phyloP scores from a whole-genome alignment of 2,797 vertebrate genomes.

The Arrhamphus sclerolepis region DNA sequence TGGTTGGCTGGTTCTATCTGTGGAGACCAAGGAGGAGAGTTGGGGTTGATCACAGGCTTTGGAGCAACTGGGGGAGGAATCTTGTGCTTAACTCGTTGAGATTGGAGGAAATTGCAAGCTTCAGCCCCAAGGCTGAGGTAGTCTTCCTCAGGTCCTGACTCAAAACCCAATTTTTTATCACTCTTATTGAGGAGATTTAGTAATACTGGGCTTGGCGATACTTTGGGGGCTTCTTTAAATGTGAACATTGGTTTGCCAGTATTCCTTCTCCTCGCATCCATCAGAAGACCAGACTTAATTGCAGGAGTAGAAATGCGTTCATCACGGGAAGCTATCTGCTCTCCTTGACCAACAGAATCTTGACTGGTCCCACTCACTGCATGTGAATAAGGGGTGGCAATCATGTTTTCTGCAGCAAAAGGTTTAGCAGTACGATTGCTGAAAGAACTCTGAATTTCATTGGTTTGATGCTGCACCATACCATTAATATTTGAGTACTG shows the following conservation, averaged over 20 bases:
- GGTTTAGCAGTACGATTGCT: constrained; percentile 89
- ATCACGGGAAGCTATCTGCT: constrained; percentile 94
- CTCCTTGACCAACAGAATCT: constrained; percentile 82
- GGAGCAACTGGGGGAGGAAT: constrained; percentile 95
- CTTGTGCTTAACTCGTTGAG: constrained; percentile 87
- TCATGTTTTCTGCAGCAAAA: constrained; percentile 82
- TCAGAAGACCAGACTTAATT: constrained; percentile 89
- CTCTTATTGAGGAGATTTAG: constrained; percentile 89
- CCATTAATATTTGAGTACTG: constrained; percentile 86
- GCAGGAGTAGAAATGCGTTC: constrained; percentile 96
- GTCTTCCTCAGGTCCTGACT: constrained; percentile 95
- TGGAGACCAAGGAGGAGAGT: constrained; percentile 87
- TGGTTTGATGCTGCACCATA: constrained; percentile 76
- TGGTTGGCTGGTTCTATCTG: constrained; percentile 78
- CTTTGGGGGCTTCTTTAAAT: constrained; percentile 92
- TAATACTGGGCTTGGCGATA: constrained; percentile 92
- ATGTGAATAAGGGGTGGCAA: constrained; percentile 80
- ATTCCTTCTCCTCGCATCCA: constrained; percentile 86
- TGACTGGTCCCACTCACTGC: constrained; percentile 78
- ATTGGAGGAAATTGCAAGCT: constrained; percentile 97
- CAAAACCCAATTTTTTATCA: constrained; percentile 88
- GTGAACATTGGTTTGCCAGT: constrained; percentile 94
- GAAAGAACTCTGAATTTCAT: constrained; percentile 77
- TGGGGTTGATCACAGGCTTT: constrained; percentile 88
- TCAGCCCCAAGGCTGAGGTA: constrained; percentile 98